A percentile compares a stretch with the other conserved stretches of the same genome.
Conservation (phyloP, 2,888 invertebrate genomes). For the Scaptomyza tumidula region DNA sequence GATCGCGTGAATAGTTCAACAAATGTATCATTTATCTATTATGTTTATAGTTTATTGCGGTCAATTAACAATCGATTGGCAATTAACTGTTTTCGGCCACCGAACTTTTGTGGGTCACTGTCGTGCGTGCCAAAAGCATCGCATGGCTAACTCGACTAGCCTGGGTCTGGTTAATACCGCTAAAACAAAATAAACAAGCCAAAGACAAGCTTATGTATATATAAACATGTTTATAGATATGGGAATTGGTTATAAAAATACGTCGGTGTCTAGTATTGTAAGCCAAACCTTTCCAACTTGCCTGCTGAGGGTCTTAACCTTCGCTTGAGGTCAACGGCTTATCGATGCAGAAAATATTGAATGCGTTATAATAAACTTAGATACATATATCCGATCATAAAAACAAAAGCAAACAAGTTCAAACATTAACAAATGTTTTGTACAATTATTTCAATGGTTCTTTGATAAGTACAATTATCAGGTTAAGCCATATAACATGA, state of each 20-base stretch:
- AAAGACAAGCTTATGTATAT: neutral
- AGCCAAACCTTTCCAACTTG: constrained; percentile 59
- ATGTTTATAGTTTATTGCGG: neutral
- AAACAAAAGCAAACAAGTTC: neutral
- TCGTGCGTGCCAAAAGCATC: constrained; percentile 22
- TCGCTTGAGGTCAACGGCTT: constrained; percentile 77
- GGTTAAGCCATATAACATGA: too few relatives aligned
- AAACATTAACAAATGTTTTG: neutral
- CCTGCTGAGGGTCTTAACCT: constrained; percentile 58
- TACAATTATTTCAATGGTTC: neutral
- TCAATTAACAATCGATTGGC: constrained; percentile 16
- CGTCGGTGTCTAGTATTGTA: constrained; percentile 34
- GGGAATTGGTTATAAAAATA: constrained; percentile 27
- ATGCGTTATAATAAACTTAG: constrained; percentile 8
- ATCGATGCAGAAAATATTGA: constrained; percentile 65
- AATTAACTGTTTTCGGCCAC: constrained; percentile 24
- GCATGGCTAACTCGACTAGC: constrained; percentile 23
- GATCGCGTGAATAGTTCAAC: constrained; percentile 4
- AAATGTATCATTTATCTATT: neutral
- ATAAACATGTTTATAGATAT: constrained; percentile 17
- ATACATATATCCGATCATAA: neutral
- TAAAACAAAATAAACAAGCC: constrained; percentile 8
- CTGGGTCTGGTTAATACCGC: constrained; percentile 10
- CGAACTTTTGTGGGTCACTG: constrained; percentile 64
- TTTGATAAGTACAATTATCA: constrained; percentile 4